These are phyloP conservation scores for Phocides pigmalion DNA, from an alignment of 1,140 invertebrate genomes.

Conservation along the genomic window DNA sequence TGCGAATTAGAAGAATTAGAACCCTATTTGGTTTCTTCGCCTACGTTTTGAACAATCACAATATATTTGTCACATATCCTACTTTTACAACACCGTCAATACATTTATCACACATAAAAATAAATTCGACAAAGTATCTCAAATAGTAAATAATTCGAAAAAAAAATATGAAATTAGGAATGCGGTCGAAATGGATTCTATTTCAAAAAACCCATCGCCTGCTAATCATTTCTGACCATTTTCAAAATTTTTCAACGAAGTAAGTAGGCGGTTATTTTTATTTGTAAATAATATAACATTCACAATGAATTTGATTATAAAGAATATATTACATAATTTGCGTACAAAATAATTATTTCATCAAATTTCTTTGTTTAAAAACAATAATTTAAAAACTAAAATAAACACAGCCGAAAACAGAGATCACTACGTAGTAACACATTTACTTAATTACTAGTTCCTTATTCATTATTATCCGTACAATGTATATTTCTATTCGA, in stretches of 20 bases:
- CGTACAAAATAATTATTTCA: conserved; percentile 1
- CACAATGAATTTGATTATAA: conserved; percentile 7
- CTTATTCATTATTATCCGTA: conserved; percentile 17
- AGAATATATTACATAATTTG: conserved; percentile 32
- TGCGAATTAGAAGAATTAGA: neutral
- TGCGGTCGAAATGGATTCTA: neutral
- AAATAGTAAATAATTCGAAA: conserved; percentile 22
- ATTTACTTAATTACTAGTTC: conserved; percentile 48
- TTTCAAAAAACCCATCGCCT: neutral
- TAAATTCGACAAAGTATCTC: conserved; percentile 62
- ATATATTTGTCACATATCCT: conserved; percentile 42
- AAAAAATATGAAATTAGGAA: conserved; percentile 2
- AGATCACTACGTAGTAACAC: conserved; percentile 55
- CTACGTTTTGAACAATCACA: conserved; percentile 43
- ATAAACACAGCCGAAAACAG: conserved; percentile 73
- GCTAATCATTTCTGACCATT: neutral
- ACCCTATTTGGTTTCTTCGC: neutral
- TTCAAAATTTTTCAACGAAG: neutral
- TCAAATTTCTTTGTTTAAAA: conserved; percentile 5
- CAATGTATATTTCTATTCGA: neutral
- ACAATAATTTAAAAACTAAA: conserved; percentile 45
- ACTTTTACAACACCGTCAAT: conserved; percentile 29
- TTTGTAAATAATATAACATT: too few relatives aligned
- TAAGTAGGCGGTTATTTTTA: neutral
- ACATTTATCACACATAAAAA: conserved; percentile 62